phyloP scores from a whole-genome alignment of 1,140 invertebrate species.

The Sitophilus oryzae region DNA sequence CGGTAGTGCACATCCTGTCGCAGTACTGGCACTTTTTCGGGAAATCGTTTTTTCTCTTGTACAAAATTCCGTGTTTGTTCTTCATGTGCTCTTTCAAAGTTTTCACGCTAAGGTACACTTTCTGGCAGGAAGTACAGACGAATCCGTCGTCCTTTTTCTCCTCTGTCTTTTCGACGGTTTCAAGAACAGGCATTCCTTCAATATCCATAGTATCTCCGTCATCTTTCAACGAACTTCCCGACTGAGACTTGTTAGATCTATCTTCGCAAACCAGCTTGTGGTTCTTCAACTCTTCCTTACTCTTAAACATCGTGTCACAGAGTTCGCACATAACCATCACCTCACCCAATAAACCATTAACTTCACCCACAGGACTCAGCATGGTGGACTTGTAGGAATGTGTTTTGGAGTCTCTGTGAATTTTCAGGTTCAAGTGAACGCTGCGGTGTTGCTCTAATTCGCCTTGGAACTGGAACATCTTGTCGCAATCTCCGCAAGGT shows the following conservation, averaged over 20 bases:
- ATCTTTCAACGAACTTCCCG: constrained; percentile 6
- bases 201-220: neutral
- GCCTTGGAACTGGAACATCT: constrained; percentile 52
- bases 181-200: neutral
- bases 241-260: constrained; percentile 1
- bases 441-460: constrained; percentile 59
- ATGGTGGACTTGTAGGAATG: constrained; percentile 33
- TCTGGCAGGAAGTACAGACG: constrained; percentile 30
- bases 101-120: constrained; percentile 27
- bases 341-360: neutral
- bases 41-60: constrained; percentile 17
- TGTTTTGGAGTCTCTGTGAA: constrained; percentile 50
- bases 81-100: constrained; percentile 19
- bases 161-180: neutral
- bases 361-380: constrained; percentile 29
- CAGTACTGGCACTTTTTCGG: constrained; percentile 36
- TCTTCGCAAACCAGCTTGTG: constrained; percentile 28
- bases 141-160: too few relatives aligned
- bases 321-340: constrained; percentile 28
- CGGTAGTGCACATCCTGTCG: constrained; percentile 31
- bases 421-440: constrained; percentile 59
- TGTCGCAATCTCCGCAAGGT: constrained; percentile 57
- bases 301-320: constrained; percentile 32
- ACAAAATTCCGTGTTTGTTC: constrained; percentile 6
- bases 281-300: constrained; percentile 29